phyloP scores from a whole-genome alignment of 2,888 invertebrate genomes.

The Phengaris arion region DNA sequence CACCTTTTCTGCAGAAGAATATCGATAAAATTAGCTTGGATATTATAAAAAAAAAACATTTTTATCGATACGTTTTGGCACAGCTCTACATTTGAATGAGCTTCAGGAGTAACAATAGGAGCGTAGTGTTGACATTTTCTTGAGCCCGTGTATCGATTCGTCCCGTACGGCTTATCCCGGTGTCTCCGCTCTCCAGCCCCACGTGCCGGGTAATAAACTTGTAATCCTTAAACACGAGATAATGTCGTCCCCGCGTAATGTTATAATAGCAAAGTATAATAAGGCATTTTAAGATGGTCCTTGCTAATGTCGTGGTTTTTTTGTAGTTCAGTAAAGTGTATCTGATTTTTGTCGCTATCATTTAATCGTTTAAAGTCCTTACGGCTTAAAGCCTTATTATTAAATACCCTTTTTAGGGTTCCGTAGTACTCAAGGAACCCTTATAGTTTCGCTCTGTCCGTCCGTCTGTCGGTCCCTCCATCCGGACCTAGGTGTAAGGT shows the following conservation, averaged over 20 bases:
- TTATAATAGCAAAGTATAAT: not conserved
- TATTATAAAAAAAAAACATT: too few species aligned
- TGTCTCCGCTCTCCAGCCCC: not conserved
- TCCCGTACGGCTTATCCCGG: slow-evolving; percentile 33
- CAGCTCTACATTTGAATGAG: slow-evolving; percentile 33
- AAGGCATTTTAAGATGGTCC: not conserved
- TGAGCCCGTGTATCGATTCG: slow-evolving; percentile 62
- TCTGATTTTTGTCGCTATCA: too few species aligned
- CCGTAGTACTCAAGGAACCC: too few species aligned
- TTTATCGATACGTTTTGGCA: not conserved
- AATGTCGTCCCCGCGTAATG: not conserved
- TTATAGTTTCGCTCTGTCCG: too few species aligned
- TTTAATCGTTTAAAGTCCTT: too few species aligned
- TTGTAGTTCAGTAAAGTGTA: too few species aligned
- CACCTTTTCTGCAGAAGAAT: too few species aligned
- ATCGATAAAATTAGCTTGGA: too few species aligned
- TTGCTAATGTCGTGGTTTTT: not conserved
- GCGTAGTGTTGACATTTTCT: slow-evolving; percentile 64
- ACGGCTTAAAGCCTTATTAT: too few species aligned
- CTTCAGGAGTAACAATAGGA: slow-evolving; percentile 48
- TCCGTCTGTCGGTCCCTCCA: too few species aligned
- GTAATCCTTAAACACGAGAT: slow-evolving; percentile 15
- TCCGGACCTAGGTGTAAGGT: too few species aligned
- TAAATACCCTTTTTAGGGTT: too few species aligned
- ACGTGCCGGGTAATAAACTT: not conserved